Evolutionary conservation across 2,113 vertebrate genomes (phyloP).

Genomic region (Nansenia antarctica): DNA sequence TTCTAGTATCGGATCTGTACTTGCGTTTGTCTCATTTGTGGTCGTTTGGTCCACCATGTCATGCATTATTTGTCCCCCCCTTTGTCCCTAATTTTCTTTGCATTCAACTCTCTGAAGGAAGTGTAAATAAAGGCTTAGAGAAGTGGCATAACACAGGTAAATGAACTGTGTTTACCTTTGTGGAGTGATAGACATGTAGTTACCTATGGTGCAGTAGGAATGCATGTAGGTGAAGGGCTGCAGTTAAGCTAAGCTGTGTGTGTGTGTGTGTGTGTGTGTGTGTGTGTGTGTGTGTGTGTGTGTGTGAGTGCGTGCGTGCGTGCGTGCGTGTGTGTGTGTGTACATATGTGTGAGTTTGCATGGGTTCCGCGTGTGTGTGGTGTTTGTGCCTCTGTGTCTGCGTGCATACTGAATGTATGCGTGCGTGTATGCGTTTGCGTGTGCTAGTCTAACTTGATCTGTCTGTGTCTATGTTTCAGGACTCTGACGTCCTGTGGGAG

Average conservation of each 20-base stretch:
- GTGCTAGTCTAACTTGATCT: not conserved
- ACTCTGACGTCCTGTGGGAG: slow-evolving; percentile 93
- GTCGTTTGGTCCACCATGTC: not conserved
- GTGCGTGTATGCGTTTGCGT: not conserved
- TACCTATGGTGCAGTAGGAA: too few relatives aligned
- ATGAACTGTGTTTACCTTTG: not conserved
- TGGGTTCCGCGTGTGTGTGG: not conserved
- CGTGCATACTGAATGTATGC: not conserved
- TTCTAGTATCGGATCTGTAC: too few relatives aligned
- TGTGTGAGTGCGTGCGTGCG: not conserved
- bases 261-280: not conserved
- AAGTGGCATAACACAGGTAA: not conserved
- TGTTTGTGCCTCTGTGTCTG: not conserved
- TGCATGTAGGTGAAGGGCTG: too few relatives aligned
- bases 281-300: not conserved
- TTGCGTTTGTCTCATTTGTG: not conserved
- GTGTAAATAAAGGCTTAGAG: not conserved
- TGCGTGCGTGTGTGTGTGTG: not conserved
- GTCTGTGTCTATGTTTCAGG: slow-evolving; percentile 71
- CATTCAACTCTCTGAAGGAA: not conserved
- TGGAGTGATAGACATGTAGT: not conserved
- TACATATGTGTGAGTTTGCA: not conserved
- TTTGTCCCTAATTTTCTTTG: not conserved
- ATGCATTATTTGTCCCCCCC: not conserved
- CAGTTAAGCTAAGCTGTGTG: not conserved